Base-by-base conservation (phyloP, 2,113 vertebrate genomes). In the Prunella himalayana region DNA sequence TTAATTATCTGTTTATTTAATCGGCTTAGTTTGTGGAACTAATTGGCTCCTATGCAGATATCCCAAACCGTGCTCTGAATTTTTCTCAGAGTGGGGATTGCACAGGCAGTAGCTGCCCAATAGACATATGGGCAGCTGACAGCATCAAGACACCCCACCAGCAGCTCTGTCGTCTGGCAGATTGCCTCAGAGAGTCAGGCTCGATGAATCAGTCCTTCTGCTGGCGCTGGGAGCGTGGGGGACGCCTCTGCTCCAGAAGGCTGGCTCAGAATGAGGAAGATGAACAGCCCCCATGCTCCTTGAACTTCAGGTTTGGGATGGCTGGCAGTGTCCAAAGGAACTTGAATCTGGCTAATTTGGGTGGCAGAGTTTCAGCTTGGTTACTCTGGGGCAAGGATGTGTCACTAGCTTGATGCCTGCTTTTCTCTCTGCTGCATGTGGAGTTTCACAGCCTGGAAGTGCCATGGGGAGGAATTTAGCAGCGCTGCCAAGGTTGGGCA, bases 51-150 rank as follows among this genome's bases (percentile, higher is more conserved):
- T 39, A 45, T 45, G 50, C 18, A 80, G 49, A 14, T 56, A 77
- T 57, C 39, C 37, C 63, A 72, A 85, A 69, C 9, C 0, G 0
- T 56, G 63, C 45, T 92, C 71, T 53, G 90, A 85, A 93, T 96
- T 79, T 50, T 90, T 76, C 65, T 91, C 73, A 15, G 49, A 61
- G 63, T 6, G 20, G 63, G 70, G 53, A 75, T 33, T 54, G 53
- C 71, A 88, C 50, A 82, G 66, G 63, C 94, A 90, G 63, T 53
- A 45, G 61, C 78, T 95, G 82, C 90, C 96, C 28, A 5, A 33
- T 13, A 90, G 84, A 93, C 94, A 96, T 93, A 95, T 85, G 92
- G 94, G 63, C 79, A 96, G 50, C 85, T 95, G 82, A 88, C 90
- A 88, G 85, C 88, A 90, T 69, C 71, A 49, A 93, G 88, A 78